These are phyloP conservation scores for Cathartes aura DNA, from an alignment of 2,113 vertebrate genomes.

Conservation along the genomic window DNA sequence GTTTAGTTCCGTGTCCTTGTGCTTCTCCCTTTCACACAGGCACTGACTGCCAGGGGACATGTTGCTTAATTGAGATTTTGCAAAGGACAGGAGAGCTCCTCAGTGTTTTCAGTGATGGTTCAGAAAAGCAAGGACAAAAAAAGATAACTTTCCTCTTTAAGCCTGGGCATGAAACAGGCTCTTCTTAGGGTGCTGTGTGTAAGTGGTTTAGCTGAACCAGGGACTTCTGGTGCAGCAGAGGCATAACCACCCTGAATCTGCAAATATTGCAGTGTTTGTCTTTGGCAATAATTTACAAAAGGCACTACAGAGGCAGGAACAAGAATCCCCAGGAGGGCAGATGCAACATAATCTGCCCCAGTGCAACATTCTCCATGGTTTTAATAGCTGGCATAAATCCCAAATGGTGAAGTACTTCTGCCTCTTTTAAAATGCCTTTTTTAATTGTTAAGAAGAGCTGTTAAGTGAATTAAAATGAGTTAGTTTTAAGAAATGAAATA, in stretches of 20 bases:
- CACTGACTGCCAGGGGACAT: neutral
- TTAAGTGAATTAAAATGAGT: neutral
- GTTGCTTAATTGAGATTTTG: neutral
- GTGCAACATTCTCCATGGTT: neutral
- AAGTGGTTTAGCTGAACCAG: neutral
- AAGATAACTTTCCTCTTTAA: neutral
- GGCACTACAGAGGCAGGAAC: neutral
- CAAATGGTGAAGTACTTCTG: neutral
- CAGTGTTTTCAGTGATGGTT: neutral
- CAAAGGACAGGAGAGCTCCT: neutral
- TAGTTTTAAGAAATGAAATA: neutral
- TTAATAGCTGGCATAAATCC: neutral
- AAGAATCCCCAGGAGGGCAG: neutral
- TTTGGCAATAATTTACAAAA: conserved; percentile 11
- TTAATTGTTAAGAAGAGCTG: neutral
- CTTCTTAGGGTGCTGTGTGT: neutral
- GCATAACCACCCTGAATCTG: neutral
- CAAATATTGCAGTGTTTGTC: conserved; percentile 16
- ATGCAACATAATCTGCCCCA: neutral
- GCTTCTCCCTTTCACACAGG: neutral
- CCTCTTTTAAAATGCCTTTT: neutral
- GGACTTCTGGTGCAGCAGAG: neutral
- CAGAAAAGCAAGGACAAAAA: neutral
- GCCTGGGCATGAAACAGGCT: neutral
- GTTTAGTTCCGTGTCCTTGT: neutral